phyloP scores from a whole-genome alignment of 2,113 vertebrate species.

The Choloepus hoffmanni region DNA sequence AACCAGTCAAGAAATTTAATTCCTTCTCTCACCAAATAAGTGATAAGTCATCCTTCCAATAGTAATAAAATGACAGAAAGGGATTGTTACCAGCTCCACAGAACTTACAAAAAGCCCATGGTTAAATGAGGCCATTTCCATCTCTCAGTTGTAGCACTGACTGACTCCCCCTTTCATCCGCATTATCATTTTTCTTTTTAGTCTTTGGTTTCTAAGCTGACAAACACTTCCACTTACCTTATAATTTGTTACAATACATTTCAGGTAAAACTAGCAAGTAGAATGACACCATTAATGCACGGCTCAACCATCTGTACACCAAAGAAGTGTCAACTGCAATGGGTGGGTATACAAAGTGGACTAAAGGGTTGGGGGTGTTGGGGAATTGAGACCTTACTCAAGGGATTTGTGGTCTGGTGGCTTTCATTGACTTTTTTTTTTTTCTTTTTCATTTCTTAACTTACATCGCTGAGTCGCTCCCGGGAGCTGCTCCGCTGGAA shows the following conservation, averaged over 20 bases:
- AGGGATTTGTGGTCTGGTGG: not conserved
- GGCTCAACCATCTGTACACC: not conserved
- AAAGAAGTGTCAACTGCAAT: not conserved
- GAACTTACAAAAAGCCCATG: not conserved
- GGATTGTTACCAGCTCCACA: not conserved
- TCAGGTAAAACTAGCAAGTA: not conserved
- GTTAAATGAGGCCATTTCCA: not conserved
- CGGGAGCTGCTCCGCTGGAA: slow-evolving; percentile 94
- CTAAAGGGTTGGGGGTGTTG: too few species aligned
- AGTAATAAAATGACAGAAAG: not conserved
- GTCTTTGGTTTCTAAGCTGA: not conserved
- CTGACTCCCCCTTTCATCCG: not conserved
- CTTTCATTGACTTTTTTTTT: not conserved
- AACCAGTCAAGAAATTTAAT: not conserved
- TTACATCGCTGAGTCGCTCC: slow-evolving; percentile 96
- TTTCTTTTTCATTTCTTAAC: slow-evolving; percentile 79
- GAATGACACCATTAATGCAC: not conserved
- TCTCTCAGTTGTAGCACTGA: not conserved
- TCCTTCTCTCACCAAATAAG: not conserved
- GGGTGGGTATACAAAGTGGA: not conserved
- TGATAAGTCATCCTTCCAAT: not conserved
- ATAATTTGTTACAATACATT: not conserved
- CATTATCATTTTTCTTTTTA: not conserved
- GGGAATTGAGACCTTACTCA: not conserved
- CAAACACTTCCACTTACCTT: not conserved